Evolutionary conservation across 2,888 invertebrate species (phyloP).

Genomic region (Mactromeris polynyma): DNA sequence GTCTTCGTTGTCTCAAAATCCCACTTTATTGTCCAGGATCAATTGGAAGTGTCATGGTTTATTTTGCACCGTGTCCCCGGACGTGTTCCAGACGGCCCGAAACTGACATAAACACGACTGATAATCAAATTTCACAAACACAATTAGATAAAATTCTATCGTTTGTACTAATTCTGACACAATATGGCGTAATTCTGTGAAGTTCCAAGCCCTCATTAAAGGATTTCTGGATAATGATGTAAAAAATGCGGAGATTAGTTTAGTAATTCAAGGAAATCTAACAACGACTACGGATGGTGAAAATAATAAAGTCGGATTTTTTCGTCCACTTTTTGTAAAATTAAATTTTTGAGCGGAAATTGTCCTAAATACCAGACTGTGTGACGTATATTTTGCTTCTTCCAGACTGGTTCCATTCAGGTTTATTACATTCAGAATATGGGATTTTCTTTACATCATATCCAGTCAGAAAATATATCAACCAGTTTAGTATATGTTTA

Average conservation of each 20-base stretch:
- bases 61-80: slow-evolving; percentile 38
- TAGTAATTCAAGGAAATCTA: not conserved
- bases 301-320: not conserved
- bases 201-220: slow-evolving; percentile 36
- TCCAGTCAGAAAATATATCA: too few relatives aligned
- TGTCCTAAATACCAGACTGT: not conserved
- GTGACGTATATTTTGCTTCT: too few relatives aligned
- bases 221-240: slow-evolving; percentile 34
- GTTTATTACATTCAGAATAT: too few relatives aligned
- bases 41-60: slow-evolving; percentile 59
- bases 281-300: not conserved
- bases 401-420: too few relatives aligned
- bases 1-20: slow-evolving; percentile 9
- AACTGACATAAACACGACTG: slow-evolving; percentile 52
- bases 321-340: not conserved
- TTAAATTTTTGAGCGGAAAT: not conserved
- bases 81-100: slow-evolving; percentile 46
- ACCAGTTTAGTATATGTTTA: too few relatives aligned
- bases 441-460: too few relatives aligned
- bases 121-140: slow-evolving; percentile 66
- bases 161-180: slow-evolving; percentile 54
- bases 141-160: slow-evolving; percentile 54
- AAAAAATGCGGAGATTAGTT: slow-evolving; percentile 6
- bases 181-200: slow-evolving; percentile 58
- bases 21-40: slow-evolving; percentile 23